Conservation (phyloP, 2,888 invertebrate species). For the Thymelicus sylvestris region DNA sequence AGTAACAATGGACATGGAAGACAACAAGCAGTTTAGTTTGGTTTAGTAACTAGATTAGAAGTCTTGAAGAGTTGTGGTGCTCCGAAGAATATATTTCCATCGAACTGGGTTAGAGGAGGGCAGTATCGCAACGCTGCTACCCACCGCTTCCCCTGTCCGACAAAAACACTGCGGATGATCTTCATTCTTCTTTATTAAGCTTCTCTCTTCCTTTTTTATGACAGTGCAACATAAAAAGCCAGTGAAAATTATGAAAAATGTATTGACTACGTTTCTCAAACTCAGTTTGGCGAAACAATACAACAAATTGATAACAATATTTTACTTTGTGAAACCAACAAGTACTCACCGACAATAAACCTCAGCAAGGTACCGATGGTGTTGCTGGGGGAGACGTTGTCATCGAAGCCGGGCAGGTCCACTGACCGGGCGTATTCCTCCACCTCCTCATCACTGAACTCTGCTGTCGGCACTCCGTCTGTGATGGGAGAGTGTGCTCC, state of each 20-base stretch:
- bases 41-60: neutral
- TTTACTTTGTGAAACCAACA: too few relatives aligned
- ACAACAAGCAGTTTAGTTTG: too few relatives aligned
- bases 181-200: constrained; percentile 11
- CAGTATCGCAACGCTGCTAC: constrained; percentile 33
- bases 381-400: constrained; percentile 92
- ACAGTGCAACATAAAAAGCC: neutral
- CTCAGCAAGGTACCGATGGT: constrained; percentile 88
- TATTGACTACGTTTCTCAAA: neutral
- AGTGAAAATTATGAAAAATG: neutral
- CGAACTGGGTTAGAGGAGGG: constrained; percentile 28
- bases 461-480: constrained; percentile 84
- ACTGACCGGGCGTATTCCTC: constrained; percentile 91
- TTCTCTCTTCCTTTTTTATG: neutral
- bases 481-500: constrained; percentile 67
- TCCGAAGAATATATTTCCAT: constrained; percentile 15
- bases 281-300: too few relatives aligned
- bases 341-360: constrained; percentile 86
- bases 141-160: constrained; percentile 28
- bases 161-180: neutral
- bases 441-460: constrained; percentile 88
- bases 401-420: constrained; percentile 92
- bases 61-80: neutral
- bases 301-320: too few relatives aligned
- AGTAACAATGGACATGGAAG: too few relatives aligned